These are phyloP conservation scores for Mythimna lalbum DNA, from an alignment of 2,888 invertebrate genomes.

Conservation along the genomic window DNA sequence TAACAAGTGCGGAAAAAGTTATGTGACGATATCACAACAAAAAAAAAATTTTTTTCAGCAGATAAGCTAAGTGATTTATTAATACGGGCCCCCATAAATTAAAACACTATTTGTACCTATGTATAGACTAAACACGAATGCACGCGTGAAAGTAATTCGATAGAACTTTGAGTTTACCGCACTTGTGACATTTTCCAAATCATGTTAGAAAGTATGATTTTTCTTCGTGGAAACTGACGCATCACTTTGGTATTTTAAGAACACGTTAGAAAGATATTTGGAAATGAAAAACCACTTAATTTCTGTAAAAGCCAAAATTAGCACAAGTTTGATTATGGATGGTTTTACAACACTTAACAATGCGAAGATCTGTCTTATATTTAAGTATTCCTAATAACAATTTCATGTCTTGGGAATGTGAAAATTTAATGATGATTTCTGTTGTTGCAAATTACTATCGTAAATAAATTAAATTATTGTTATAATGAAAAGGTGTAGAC, in stretches of 20 bases:
- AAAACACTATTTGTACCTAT: slow-evolving; percentile 85
- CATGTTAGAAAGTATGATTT: slow-evolving; percentile 31
- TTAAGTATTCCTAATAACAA: not conserved
- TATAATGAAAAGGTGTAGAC: not conserved
- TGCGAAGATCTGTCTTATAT: not conserved
- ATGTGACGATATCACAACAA: too few relatives aligned
- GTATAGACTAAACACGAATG: slow-evolving; percentile 68
- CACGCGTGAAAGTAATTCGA: slow-evolving; percentile 51
- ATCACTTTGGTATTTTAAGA: slow-evolving; percentile 17
- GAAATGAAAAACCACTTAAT: not conserved
- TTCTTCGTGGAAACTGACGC: slow-evolving; percentile 54
- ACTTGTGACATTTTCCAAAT: slow-evolving; percentile 47
- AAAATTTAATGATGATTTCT: not conserved
- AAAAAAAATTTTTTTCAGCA: too few relatives aligned
- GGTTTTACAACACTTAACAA: not conserved
- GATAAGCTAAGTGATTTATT: slow-evolving; percentile 3
- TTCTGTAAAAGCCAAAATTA: not conserved
- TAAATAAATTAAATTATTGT: not conserved
- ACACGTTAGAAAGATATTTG: not conserved
- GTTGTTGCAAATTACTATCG: not conserved
- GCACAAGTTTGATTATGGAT: not conserved
- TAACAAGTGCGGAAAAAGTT: too few relatives aligned
- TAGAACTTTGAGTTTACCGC: slow-evolving; percentile 41
- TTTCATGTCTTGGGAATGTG: not conserved
- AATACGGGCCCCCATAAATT: slow-evolving; percentile 67